Evolutionary conservation across 1,140 invertebrate genomes (phyloP), one percentile per base, ranked within the genome.

Genomic region (Steinernema khuongi): DNA sequence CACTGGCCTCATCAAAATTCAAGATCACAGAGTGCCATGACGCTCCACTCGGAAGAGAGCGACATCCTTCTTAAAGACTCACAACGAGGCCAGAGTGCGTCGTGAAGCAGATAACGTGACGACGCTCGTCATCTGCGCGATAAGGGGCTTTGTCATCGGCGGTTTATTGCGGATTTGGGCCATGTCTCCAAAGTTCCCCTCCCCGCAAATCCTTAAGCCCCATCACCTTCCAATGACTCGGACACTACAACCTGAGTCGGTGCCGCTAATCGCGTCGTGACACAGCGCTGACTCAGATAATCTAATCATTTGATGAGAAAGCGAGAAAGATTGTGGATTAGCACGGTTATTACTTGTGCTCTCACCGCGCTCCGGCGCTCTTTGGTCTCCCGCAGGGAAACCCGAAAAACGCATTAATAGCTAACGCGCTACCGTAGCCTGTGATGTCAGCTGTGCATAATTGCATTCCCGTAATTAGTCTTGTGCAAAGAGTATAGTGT

Each of bases 381-480:
- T n/a, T n/a, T n/a, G n/a, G n/a, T n/a, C n/a, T n/a, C n/a, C n/a
- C n/a, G n/a, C n/a, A n/a, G n/a, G n/a, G n/a, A n/a, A n/a, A n/a
- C n/a, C n/a, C n/a, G 50, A 60, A 22, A 60, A 26, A 26, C 11
- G 50, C 14, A 60, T 60, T 60, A 60, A 60, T 60, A 60, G 50
- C 26, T 60, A 26, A 60, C 14, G 50, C n/a, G n/a, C 50, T 60
- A 60, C 50, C 50, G 50, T 60, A 60, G 26, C 50, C 50, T 60
- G 50, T 60, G 50, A 60, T 60, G 50, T 60, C 50, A 60, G 7
- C 26, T 22, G 50, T 22, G 26, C 4, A 60, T 60, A 60, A 60
- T 60, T 60, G 50, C 50, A 60, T 60, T 60, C 26, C 22, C 50
- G n/a, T 60, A 60, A 60, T 60, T 60, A 60, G 50, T 11, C 7